Evolutionary conservation across 2,888 invertebrate species (phyloP).

Genomic region (Trachelus troglodyta): DNA sequence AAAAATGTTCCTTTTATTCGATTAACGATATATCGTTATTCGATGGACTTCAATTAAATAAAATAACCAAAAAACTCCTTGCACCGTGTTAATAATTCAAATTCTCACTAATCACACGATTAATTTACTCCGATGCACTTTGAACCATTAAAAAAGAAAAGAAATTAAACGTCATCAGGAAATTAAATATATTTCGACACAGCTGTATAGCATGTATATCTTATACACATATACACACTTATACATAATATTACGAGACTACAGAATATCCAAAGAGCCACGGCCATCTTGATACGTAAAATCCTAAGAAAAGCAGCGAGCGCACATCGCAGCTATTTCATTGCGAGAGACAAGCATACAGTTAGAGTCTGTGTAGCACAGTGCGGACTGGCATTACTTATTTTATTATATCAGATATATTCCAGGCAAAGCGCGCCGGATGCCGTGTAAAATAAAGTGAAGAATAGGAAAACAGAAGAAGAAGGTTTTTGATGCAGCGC

Average conservation of each 20-base stretch:
- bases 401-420: slow-evolving; percentile 46
- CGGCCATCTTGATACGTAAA: slow-evolving; percentile 4
- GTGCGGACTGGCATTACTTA: slow-evolving; percentile 34
- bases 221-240: no score
- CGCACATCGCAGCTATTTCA: slow-evolving; percentile 15
- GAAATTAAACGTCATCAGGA: neutral
- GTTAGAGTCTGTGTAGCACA: neutral
- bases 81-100: neutral
- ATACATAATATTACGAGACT: neutral
- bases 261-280: neutral
- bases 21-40: neutral
- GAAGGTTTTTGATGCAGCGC: neutral
- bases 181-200: neutral
- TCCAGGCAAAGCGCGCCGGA: slow-evolving; percentile 22
- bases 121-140: neutral
- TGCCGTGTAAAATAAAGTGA: slow-evolving; percentile 26
- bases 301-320: slow-evolving; percentile 23
- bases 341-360: neutral
- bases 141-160: neutral
- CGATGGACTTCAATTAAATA: neutral
- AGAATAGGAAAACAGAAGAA: neutral
- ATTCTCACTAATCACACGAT: no score
- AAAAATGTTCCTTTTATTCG: neutral
- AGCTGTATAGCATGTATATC: neutral
- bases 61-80: neutral